Conservation (phyloP, 2,888 invertebrate genomes). For the Cephus sareptanus region DNA sequence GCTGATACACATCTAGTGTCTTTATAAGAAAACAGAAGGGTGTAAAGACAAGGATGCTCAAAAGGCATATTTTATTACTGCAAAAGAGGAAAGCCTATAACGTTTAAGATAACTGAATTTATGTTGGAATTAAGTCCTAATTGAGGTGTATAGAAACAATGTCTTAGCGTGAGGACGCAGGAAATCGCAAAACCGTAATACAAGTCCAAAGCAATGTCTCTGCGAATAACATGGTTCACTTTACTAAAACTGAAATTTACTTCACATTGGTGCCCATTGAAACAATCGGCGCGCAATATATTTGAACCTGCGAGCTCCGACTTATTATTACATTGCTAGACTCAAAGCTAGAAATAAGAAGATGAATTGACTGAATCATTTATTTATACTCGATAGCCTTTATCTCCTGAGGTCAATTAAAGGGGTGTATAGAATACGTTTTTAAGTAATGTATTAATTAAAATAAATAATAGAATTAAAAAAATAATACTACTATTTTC, state of each 20-base stretch:
- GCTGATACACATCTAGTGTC: background rate
- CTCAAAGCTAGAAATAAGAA: no score
- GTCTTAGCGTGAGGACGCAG: background rate
- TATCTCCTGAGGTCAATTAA: background rate
- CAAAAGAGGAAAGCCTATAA: background rate
- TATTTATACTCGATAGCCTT: background rate
- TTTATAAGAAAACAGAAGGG: background rate
- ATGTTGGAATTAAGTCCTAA: no score
- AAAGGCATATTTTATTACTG: background rate
- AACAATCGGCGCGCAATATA: no score
- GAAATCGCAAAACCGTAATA: background rate
- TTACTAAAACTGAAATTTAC: background rate
- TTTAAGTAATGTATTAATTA: background rate
- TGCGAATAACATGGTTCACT: background rate
- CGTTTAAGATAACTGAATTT: background rate
- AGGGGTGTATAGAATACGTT: no score
- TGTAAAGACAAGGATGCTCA: background rate
- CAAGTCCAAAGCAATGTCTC: background rate
- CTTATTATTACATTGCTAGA: background rate
- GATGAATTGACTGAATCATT: no score
- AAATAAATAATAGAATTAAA: background rate
- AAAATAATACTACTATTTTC: background rate
- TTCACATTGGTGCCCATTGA: no score
- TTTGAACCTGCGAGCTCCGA: no score
- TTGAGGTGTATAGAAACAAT: background rate